Conservation (phyloP, 2,888 invertebrate genomes). For the Dione vanillae region DNA sequence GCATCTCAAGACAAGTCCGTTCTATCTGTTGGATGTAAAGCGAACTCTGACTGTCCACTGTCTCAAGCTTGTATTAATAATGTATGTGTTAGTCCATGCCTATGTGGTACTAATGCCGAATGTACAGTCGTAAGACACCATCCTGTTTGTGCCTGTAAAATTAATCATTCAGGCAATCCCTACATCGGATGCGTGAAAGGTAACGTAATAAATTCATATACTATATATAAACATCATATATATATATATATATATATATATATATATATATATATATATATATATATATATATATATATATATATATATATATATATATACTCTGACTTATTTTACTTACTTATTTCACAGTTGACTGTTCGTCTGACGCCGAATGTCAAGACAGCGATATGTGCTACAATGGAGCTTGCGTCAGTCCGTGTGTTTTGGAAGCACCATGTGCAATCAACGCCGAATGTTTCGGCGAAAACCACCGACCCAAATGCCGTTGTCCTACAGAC, state of each 20-base stretch:
- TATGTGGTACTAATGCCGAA: constrained; percentile 92
- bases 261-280: too few relatives aligned
- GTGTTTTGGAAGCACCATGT: constrained; percentile 91
- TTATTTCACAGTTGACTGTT: constrained; percentile 88
- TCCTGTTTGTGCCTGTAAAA: constrained; percentile 92
- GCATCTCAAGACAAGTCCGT: constrained; percentile 81
- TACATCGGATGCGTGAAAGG: constrained; percentile 46
- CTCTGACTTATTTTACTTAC: too few relatives aligned
- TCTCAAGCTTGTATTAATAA: constrained; percentile 93
- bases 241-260: too few relatives aligned
- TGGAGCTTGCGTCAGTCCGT: constrained; percentile 92
- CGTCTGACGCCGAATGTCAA: constrained; percentile 92
- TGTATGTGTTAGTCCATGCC: constrained; percentile 92
- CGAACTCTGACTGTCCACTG: constrained; percentile 91
- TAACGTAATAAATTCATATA: constrained; percentile 12
- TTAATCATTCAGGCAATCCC: constrained; percentile 92
- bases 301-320: too few relatives aligned
- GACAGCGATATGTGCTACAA: constrained; percentile 92
- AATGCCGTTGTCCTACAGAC: constrained; percentile 91
- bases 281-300: too few relatives aligned
- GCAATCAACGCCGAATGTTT: constrained; percentile 93
- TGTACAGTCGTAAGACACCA: constrained; percentile 93
- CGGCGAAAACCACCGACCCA: constrained; percentile 90
- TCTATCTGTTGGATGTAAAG: constrained; percentile 87
- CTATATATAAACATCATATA: too few relatives aligned